Evolutionary conservation across 2,113 vertebrate species (phyloP).

Genomic region (Mastomys natalensis): DNA sequence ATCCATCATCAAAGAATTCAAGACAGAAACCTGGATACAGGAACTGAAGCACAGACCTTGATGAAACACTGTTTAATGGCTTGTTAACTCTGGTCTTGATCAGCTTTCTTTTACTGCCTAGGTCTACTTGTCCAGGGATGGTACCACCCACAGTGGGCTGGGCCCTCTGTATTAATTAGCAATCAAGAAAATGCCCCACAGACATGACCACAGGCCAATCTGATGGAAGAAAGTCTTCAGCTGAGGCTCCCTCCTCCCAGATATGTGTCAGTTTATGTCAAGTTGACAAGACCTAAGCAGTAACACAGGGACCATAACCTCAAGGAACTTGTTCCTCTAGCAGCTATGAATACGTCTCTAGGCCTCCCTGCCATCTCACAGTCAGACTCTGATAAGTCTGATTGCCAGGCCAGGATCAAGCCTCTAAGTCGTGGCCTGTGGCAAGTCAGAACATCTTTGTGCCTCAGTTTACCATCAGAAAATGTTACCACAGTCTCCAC

Average conservation of each 20-base stretch:
- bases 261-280: background rate
- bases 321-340: background rate
- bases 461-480: background rate
- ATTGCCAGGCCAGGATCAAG: constrained; percentile 19
- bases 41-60: background rate
- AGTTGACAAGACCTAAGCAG: background rate
- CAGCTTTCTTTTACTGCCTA: background rate
- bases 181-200: background rate
- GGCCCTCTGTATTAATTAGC: background rate
- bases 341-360: background rate
- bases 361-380: background rate
- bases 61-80: too few relatives aligned
- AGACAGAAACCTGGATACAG: background rate
- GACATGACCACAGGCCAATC: background rate
- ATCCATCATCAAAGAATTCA: background rate
- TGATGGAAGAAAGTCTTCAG: background rate
- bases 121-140: background rate
- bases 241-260: background rate
- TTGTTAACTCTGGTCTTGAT: background rate
- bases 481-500: background rate
- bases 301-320: background rate
- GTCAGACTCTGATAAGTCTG: background rate
- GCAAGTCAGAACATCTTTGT: background rate
- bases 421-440: background rate
- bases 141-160: background rate